Evolutionary conservation across 2,888 invertebrate genomes (phyloP), one percentile per base, ranked within the genome.

Genomic region (Hirtodrosophila confusa): DNA sequence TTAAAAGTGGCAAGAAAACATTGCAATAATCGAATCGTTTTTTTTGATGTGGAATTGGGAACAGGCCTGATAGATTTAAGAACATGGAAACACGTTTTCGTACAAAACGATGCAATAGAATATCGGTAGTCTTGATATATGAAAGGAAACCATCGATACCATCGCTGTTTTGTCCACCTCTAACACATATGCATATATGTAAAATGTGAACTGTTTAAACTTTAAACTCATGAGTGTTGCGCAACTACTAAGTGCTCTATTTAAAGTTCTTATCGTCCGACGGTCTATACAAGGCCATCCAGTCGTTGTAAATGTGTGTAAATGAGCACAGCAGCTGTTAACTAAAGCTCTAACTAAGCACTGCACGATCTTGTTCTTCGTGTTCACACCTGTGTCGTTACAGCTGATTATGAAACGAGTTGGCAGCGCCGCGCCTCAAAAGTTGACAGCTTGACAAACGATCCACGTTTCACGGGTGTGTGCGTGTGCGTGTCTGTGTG

Each of bases 361-460:
- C 51, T 39, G 44, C 53, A 64, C 67, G 53, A 57, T 5, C 17
- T 55, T 5, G 12, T 47, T 41, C 33, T 29, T 44, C 50, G 35
- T 36, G 39, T 50, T 58, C 54, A 54, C 74, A 74, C 65, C 75
- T 74, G 75, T 53, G 43, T 36, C 49, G 44, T 62, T 56, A 69
- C 74, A 74, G 69, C 74, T 74, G 75, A 74, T 74, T 63, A 51
- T 67, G 39, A 58, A 36, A 44, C 72, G 37, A 72, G 71, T 72
- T 74, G 65, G 69, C 69, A 74, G 58, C 58, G 53, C 62, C 49
- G 61, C 75, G 58, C 69, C 73, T 74, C 47, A 74, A 58, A 74
- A 35, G 35, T 74, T 74, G 65, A 74, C 74, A 73, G 40, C 64
- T 69, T 67, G 73, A 74, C 51, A 71, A 78, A 71, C 75, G 76